Conservation (phyloP, 2,113 vertebrate species). For the Hepsetus odoe region DNA sequence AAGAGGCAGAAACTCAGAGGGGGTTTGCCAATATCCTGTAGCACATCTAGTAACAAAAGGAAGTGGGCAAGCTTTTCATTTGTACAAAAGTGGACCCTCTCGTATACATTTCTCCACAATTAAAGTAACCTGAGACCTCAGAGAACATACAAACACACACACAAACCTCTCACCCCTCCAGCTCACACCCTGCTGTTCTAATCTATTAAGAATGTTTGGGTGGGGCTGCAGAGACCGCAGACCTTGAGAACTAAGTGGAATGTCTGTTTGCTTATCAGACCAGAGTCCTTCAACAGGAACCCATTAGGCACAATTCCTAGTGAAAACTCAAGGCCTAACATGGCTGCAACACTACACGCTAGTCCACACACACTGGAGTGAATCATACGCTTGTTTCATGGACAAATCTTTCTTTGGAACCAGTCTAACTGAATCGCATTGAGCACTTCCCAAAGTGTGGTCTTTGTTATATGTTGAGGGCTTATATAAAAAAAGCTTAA, state of each 20-base stretch:
- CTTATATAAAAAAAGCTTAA: too few species aligned
- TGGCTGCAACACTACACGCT: slow-evolving; percentile 28
- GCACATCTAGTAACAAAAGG: not conserved
- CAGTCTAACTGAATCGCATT: not conserved
- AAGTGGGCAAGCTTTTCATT: not conserved
- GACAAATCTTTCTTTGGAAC: not conserved
- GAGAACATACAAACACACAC: not conserved
- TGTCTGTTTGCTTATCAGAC: slow-evolving; percentile 26
- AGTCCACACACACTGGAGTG: slow-evolving; percentile 12
- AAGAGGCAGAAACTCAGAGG: not conserved
- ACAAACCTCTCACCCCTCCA: not conserved
- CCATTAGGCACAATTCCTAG: not conserved
- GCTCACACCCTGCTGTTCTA: slow-evolving; percentile 15
- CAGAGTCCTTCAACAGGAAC: not conserved
- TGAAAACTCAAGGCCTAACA: slow-evolving; percentile 8
- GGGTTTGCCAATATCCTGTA: slow-evolving; percentile 16
- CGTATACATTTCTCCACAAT: not conserved
- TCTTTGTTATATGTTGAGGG: not conserved
- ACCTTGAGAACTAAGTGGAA: not conserved
- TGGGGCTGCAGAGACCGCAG: not conserved
- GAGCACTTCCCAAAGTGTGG: not conserved
- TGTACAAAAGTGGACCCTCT: not conserved
- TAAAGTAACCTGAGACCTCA: not conserved
- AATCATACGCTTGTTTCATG: not conserved
- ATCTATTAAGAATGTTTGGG: slow-evolving; percentile 16